Evolutionary conservation across 1,140 invertebrate genomes (phyloP).

Genomic region (Musca domestica): DNA sequence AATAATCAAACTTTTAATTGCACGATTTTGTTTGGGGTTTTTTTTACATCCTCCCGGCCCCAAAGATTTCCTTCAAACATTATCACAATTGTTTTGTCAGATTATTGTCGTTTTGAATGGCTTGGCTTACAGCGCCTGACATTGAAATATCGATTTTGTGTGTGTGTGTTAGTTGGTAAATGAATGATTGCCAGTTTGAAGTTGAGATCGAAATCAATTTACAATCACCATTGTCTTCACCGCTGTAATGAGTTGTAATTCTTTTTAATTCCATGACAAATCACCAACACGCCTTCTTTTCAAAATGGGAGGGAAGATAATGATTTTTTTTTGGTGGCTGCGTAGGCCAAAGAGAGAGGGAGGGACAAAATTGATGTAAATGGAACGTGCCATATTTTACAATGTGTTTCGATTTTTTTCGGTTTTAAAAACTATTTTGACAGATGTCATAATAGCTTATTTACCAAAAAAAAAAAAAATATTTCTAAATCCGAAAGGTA

Average conservation of each 20-base stretch:
- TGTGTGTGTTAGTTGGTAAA: no score
- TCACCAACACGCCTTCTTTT: not conserved
- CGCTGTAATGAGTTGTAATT: conserved; percentile 3
- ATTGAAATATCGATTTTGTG: conserved; percentile 6
- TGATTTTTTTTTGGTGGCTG: no score
- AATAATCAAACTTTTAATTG: conserved; percentile 2
- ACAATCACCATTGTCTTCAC: not conserved
- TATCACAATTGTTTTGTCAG: not conserved
- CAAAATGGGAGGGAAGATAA: no score
- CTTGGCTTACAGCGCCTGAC: not conserved
- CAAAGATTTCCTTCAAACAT: not conserved
- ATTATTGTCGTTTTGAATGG: not conserved
- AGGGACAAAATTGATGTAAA: no score
- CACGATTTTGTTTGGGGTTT: not conserved
- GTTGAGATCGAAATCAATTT: not conserved
- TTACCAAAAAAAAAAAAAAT: no score
- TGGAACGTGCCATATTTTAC: no score
- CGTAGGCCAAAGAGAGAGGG: no score
- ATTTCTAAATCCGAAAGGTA: no score
- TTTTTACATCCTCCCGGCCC: no score
- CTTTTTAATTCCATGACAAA: conserved; percentile 2
- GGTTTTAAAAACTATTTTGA: no score
- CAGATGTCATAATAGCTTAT: no score
- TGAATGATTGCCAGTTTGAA: not conserved
- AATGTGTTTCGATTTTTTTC: no score